Conservation (phyloP, 2,797 vertebrate genomes). For the Lepilemur septentrionalis region DNA sequence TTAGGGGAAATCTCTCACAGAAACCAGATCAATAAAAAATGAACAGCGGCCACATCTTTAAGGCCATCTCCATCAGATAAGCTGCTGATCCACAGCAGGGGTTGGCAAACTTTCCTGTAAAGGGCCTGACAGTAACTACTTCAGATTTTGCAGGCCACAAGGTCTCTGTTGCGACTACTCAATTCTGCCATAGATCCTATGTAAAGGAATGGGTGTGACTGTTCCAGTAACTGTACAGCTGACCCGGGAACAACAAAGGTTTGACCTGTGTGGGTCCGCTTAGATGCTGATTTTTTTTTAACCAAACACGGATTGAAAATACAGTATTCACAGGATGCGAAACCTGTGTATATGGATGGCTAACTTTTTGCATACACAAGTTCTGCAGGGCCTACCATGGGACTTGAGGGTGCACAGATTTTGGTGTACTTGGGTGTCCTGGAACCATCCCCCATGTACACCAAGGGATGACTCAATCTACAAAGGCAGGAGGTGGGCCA, state of each 20-base stretch:
- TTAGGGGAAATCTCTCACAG: not conserved
- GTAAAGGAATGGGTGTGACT: not conserved
- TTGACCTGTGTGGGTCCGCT: not conserved
- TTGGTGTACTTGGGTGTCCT: not conserved
- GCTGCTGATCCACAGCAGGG: not conserved
- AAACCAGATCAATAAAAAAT: not conserved
- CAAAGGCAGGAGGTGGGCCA: not conserved
- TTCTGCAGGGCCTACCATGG: not conserved
- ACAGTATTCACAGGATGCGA: not conserved
- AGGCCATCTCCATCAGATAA: not conserved
- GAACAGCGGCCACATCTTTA: not conserved
- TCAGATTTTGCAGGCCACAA: not conserved
- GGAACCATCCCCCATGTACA: not conserved
- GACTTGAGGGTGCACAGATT: not conserved
- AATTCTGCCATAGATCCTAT: not conserved
- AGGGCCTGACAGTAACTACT: not conserved
- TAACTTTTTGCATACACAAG: not conserved
- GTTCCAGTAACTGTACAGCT: not conserved
- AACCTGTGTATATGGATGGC: not conserved
- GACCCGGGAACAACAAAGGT: not conserved
- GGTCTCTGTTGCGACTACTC: not conserved
- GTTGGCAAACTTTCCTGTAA: not conserved
- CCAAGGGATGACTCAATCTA: not conserved
- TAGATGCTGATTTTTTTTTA: not conserved
- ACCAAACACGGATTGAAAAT: not conserved